These are phyloP conservation scores for Halyomorpha halys DNA, from an alignment of 1,140 invertebrate species.

Conservation along the genomic window DNA sequence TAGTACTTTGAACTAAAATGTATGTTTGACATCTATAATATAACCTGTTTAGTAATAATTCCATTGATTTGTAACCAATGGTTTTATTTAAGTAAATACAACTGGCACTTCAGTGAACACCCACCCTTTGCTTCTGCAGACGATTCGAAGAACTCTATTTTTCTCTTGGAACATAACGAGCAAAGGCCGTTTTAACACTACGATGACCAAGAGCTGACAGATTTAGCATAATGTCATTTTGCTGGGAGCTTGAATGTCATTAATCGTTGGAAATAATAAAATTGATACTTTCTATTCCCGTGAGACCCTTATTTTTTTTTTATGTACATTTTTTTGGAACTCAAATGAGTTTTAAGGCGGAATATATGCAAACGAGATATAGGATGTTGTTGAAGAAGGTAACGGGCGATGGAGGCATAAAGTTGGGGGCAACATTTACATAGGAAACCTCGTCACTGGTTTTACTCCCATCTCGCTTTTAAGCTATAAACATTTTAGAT, in stretches of 20 bases:
- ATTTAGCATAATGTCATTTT: not conserved
- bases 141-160: no score
- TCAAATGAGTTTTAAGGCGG: constrained; percentile 4
- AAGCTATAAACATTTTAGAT: constrained; percentile 14
- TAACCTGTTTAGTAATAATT: no score
- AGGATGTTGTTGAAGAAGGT: not conserved
- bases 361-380: constrained; percentile 9
- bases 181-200: no score
- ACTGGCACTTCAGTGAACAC: no score
- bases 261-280: constrained; percentile 6
- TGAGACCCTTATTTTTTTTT: constrained; percentile 10
- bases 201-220: not conserved
- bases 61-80: no score
- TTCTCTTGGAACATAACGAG: no score
- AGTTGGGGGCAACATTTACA: not conserved
- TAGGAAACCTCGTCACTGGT: not conserved
- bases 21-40: no score
- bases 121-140: no score
- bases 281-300: constrained; percentile 10
- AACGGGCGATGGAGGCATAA: not conserved
- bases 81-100: no score
- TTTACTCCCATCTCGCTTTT: not conserved
- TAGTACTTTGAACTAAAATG: no score
- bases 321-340: not conserved
- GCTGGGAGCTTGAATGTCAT: not conserved